Evolutionary conservation across 2,113 vertebrate species (phyloP).

Genomic region (Cinclus mexicanus): DNA sequence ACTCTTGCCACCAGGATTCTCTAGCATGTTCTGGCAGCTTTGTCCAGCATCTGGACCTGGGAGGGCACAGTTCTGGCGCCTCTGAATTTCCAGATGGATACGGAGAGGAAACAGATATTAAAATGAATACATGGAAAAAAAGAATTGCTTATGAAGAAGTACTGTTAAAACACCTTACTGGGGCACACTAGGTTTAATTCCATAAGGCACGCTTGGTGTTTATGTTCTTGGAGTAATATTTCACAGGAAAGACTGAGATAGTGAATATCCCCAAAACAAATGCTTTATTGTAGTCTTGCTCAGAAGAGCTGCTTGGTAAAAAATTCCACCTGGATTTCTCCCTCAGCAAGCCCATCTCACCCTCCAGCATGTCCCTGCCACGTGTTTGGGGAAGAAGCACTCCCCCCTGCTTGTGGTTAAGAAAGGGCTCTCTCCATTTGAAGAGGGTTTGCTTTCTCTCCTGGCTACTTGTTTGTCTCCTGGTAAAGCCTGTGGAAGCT

Average conservation of each 20-base stretch:
- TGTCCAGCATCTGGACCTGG: rapidly evolving
- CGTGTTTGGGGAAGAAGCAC: background rate
- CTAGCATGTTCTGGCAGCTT: background rate
- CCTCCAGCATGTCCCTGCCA: background rate
- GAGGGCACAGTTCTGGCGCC: background rate
- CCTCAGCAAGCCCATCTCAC: background rate
- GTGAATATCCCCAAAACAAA: background rate
- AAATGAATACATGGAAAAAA: background rate
- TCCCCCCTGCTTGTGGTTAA: background rate
- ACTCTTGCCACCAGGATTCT: background rate
- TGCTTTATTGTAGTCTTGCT: background rate
- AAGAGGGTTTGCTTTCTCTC: background rate
- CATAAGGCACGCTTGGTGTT: background rate
- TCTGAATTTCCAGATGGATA: background rate
- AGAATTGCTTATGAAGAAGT: background rate
- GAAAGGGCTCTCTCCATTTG: background rate
- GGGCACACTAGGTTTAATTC: rapidly evolving
- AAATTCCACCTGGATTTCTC: background rate
- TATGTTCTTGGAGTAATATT: background rate
- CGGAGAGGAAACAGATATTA: background rate
- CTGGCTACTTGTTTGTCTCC: background rate
- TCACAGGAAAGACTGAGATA: background rate
- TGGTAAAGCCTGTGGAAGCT: background rate
- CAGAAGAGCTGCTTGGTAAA: background rate
- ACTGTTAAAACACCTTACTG: background rate